Base-by-base conservation (phyloP, 53 echinoderm and acorn worm genomes). In the Luidia sarsii region DNA sequence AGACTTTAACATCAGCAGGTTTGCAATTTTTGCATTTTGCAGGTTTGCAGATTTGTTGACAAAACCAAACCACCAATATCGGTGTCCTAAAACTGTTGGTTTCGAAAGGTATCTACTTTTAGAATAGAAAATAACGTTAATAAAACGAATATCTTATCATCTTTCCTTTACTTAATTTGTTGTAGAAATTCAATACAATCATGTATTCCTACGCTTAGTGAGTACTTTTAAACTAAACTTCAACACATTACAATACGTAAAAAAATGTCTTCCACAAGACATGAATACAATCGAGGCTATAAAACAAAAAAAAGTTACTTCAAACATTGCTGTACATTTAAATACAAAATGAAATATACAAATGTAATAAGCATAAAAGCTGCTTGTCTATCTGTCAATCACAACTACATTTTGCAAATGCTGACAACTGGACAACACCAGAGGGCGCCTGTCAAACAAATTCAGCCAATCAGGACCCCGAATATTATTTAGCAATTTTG, bases 291-390 rank as follows among this genome's bases (percentile, higher is more conserved):
- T 15, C 18, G 35, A 77, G 45, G 45, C 77, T 77, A 77, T 77
- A 60, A 45, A 77, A 39, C 39, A 21, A 57, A n/a, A 50, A 50
- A 57, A 23, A 1, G 20, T 60, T 77, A 11, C 61, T 43, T 33
- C 15, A 59, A 77, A 77, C 77, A 33, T 60, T 77, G 45, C 60
- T 77, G 60, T 77, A 77, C 77, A 77, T 60, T 77, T 41, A 60
- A 77, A 77, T 60, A 60, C 59, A 45, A 77, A 77, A 60, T 77
- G 77, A 46, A 46, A 7, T 6, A 41, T 60, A 77, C 48, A 59
- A 77, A 59, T 43, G 67, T 67, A 67, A 45, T 24, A 14, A 67
- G 45, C 67, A 1, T 10, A 34, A 67, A 43, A 67, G 43, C 24
- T 67, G 28, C 41, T 24, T 67, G 0, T 16, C 11, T 41, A 21